A percentile compares a stretch with the other conserved stretches of the same genome.
Conservation (phyloP, 1,140 invertebrate species). For the Ceratitis capitata region DNA sequence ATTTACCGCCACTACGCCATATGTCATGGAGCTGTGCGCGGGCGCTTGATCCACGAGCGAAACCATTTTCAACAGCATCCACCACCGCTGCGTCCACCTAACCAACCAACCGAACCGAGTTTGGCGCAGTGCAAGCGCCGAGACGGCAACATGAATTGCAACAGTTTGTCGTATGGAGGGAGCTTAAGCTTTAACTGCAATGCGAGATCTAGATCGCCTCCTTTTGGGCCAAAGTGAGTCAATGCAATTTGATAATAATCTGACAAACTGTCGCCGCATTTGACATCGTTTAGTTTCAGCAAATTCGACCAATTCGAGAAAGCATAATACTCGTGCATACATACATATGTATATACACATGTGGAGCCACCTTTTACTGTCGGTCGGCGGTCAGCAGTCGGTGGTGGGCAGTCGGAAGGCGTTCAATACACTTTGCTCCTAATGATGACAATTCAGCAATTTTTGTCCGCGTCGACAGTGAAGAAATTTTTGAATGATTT, state of each 20-base stretch:
- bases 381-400: background rate
- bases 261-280: constrained; percentile 61
- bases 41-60: background rate
- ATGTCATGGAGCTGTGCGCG: background rate
- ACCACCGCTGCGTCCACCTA: constrained; percentile 7
- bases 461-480: constrained; percentile 13
- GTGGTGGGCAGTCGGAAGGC: background rate
- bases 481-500: constrained; percentile 64
- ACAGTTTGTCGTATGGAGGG: background rate
- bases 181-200: background rate
- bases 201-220: constrained; percentile 17
- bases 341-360: background rate
- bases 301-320: background rate
- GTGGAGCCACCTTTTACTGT: background rate
- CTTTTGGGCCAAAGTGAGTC: constrained; percentile 29
- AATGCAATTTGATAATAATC: constrained; percentile 65
- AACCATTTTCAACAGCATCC: background rate
- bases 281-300: constrained; percentile 33
- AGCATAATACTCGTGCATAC: background rate
- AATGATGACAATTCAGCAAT: constrained; percentile 62
- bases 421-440: constrained; percentile 49
- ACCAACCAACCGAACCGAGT: background rate
- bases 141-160: background rate
- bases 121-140: background rate
- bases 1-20: background rate